Evolutionary conservation across 2,888 invertebrate species (phyloP).

Genomic region (Ennomos erosarius): DNA sequence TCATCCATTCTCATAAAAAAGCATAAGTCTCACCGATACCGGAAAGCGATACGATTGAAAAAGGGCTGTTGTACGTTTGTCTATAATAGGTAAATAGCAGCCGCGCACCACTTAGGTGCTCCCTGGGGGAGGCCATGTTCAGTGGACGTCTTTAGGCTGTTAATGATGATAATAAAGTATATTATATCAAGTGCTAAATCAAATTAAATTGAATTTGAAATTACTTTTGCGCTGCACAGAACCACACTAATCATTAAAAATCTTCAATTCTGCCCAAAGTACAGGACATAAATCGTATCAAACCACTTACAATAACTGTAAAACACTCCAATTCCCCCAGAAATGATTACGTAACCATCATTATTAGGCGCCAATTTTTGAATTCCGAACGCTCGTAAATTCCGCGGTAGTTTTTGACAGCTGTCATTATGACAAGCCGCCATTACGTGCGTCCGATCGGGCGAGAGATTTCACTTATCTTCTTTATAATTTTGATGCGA

Average conservation of each 20-base stretch:
- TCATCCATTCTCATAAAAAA: too few species aligned
- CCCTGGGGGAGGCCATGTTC: too few species aligned
- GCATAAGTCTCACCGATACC: too few species aligned
- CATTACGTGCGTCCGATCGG: conserved; percentile 55
- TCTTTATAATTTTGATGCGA: conserved; percentile 81
- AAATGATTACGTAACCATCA: conserved; percentile 36
- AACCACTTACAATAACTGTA: conserved; percentile 18
- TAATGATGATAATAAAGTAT: too few species aligned
- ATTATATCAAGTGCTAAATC: background rate
- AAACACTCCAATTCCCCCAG: conserved; percentile 17
- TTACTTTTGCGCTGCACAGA: too few species aligned
- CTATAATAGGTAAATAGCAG: too few species aligned
- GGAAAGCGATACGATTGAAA: too few species aligned
- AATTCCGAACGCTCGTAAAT: conserved; percentile 53
- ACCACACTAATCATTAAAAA: too few species aligned
- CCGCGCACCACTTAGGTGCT: too few species aligned
- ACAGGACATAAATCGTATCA: conserved; percentile 7
- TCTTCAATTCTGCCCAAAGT: background rate
- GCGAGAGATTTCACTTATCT: conserved; percentile 71
- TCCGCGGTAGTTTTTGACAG: conserved; percentile 50
- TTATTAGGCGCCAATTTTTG: conserved; percentile 44
- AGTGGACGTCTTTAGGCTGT: too few species aligned
- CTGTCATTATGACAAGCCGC: conserved; percentile 61
- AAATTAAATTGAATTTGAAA: too few species aligned
- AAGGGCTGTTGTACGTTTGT: too few species aligned